These are phyloP conservation scores for Mionectes olivaceus DNA, from an alignment of 2,797 vertebrate species.

Conservation along the genomic window DNA sequence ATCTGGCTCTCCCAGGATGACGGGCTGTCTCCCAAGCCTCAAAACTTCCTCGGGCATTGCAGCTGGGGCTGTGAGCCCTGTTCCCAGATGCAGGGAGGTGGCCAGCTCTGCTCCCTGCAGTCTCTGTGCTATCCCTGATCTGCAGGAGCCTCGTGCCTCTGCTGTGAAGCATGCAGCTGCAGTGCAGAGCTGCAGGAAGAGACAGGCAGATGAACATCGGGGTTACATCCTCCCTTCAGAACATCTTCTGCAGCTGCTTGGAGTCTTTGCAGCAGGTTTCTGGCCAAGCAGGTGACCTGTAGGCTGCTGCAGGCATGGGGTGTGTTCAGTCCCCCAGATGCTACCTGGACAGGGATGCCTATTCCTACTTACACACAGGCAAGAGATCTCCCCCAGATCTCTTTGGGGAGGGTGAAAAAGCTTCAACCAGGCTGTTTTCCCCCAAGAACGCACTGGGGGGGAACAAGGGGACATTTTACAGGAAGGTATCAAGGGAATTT, in stretches of 20 bases:
- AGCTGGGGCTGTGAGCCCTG: rapidly evolving
- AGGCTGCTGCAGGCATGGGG: not conserved
- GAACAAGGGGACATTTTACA: not conserved
- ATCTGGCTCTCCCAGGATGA: not conserved
- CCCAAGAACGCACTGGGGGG: not conserved
- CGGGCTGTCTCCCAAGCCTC: rapidly evolving
- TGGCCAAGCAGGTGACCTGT: not conserved
- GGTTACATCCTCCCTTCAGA: not conserved
- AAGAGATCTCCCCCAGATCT: not conserved
- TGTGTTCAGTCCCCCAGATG: not conserved
- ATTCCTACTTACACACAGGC: not conserved
- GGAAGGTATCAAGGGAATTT: constrained; percentile 17
- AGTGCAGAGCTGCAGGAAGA: rapidly evolving
- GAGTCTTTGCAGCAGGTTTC: not conserved
- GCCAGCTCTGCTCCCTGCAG: not conserved
- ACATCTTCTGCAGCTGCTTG: not conserved
- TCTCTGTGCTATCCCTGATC: rapidly evolving
- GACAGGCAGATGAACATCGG: rapidly evolving
- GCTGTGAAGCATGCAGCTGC: not conserved
- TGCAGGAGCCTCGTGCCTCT: not conserved
- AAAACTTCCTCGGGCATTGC: not conserved
- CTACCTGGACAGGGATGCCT: too few relatives aligned
- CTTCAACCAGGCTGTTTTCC: not conserved
- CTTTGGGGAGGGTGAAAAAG: not conserved
- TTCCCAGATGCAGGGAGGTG: not conserved